Conservation (phyloP, 2,888 invertebrate genomes). For the Erannis defoliaria region DNA sequence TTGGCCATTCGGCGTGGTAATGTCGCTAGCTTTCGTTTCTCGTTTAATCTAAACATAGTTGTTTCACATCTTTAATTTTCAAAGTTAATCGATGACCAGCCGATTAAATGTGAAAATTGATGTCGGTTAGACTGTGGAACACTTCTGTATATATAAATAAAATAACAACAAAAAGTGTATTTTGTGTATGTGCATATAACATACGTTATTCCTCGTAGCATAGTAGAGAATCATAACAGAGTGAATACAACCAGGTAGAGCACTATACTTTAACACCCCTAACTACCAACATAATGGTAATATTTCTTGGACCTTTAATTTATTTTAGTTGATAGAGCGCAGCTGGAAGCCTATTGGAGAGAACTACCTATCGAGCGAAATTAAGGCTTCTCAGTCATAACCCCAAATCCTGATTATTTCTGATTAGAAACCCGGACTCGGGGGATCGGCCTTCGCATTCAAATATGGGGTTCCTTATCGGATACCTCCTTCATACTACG, state of each 20-base stretch:
- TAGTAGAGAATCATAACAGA: background rate
- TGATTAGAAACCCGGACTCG: slow-evolving; percentile 55
- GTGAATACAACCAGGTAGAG: background rate
- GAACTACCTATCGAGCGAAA: slow-evolving; percentile 46
- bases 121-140: too few species aligned
- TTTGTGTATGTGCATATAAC: too few species aligned
- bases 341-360: slow-evolving; percentile 49
- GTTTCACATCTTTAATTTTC: too few species aligned
- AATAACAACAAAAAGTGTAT: too few species aligned
- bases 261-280: slow-evolving; percentile 8
- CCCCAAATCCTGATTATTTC: slow-evolving; percentile 57
- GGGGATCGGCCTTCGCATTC: slow-evolving; percentile 44
- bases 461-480: slow-evolving; percentile 52
- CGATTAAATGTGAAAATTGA: too few species aligned
- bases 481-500: slow-evolving; percentile 9
- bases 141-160: too few species aligned
- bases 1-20: too few species aligned
- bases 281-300: slow-evolving; percentile 46
- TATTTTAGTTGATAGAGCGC: slow-evolving; percentile 53
- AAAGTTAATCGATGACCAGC: too few species aligned
- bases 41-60: too few species aligned
- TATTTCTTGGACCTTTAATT: slow-evolving; percentile 56
- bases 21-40: too few species aligned
- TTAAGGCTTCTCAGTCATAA: slow-evolving; percentile 43
- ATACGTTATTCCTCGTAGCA: too few species aligned